Evolutionary conservation across 2,888 invertebrate species (phyloP).

Genomic region (Sminthurides aquaticus): DNA sequence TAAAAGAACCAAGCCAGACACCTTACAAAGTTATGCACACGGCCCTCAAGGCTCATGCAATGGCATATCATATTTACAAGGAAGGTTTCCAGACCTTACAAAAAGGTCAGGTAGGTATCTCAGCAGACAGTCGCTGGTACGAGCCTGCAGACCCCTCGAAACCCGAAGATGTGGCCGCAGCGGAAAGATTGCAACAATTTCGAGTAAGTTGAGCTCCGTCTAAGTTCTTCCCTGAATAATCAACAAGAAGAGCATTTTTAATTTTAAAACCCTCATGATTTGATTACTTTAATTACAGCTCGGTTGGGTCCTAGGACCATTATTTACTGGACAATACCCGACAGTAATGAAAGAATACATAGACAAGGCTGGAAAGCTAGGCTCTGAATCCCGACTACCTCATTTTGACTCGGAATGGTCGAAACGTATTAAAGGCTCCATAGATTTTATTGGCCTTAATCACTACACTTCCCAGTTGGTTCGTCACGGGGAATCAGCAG

Average conservation of each 20-base stretch:
- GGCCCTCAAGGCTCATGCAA: conserved; percentile 59
- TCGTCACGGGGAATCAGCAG: conserved; percentile 10
- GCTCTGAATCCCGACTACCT: conserved; percentile 41
- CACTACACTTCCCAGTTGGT: conserved; percentile 36
- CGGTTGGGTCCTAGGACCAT: conserved; percentile 46
- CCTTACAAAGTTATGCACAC: conserved; percentile 59
- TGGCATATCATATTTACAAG: conserved; percentile 57
- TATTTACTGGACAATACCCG: conserved; percentile 45
- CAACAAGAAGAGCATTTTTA: too few species aligned
- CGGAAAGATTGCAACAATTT: conserved; percentile 34
- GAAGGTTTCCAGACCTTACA: conserved; percentile 49
- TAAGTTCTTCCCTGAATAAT: not conserved
- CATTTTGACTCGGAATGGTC: conserved; percentile 34
- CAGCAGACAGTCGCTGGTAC: conserved; percentile 33
- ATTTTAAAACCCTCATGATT: too few species aligned
- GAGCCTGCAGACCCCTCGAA: conserved; percentile 30
- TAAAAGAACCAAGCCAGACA: conserved; percentile 53
- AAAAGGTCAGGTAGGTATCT: conserved; percentile 40
- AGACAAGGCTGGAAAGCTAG: conserved; percentile 44
- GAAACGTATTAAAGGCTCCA: conserved; percentile 38
- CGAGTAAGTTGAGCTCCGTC: conserved; percentile 16
- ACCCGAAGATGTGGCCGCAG: conserved; percentile 25
- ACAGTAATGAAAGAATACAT: conserved; percentile 45
- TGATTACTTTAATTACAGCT: conserved; percentile 44
- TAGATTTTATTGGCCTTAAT: conserved; percentile 40